These are phyloP conservation scores for Cheilosia vernalis DNA, from an alignment of 2,888 invertebrate species.

Conservation along the genomic window DNA sequence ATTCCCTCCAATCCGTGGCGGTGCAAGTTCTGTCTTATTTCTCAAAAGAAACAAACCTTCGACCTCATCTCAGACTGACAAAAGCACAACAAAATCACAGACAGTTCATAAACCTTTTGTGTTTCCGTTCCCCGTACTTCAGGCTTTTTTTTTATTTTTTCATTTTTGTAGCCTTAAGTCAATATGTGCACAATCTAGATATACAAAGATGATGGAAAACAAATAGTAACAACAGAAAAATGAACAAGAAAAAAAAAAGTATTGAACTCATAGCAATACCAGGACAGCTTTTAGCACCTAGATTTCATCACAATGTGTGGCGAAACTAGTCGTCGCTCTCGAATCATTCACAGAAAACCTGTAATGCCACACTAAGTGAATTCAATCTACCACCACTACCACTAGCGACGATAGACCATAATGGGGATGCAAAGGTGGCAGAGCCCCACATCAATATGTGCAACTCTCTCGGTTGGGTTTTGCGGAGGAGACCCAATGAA, in stretches of 20 bases:
- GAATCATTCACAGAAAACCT: constrained; percentile 72
- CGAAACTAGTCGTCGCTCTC: constrained; percentile 67
- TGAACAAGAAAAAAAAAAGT: constrained; percentile 10
- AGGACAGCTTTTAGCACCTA: constrained; percentile 72
- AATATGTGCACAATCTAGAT: constrained; percentile 70
- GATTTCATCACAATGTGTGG: constrained; percentile 71
- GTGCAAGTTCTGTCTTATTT: constrained; percentile 27
- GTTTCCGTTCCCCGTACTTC: constrained; percentile 31
- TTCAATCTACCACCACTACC: constrained; percentile 39
- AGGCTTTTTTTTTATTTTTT: constrained; percentile 11
- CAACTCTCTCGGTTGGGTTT: constrained; percentile 45
- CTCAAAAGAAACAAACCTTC: constrained; percentile 50
- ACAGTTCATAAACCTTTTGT: constrained; percentile 73
- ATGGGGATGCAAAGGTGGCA: constrained; percentile 20
- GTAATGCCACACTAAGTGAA: constrained; percentile 65
- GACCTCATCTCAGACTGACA: constrained; percentile 57
- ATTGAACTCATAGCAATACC: constrained; percentile 39
- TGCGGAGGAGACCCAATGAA: constrained; percentile 48
- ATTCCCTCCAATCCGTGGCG: not conserved
- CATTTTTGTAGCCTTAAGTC: constrained; percentile 26
- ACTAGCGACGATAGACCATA: constrained; percentile 6
- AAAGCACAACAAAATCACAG: constrained; percentile 64
- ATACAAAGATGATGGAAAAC: constrained; percentile 65
- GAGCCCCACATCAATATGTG: constrained; percentile 14
- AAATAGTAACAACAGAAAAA: constrained; percentile 60